Conservation (phyloP, 2,888 invertebrate species). For the Eupelmus urozonus region DNA sequence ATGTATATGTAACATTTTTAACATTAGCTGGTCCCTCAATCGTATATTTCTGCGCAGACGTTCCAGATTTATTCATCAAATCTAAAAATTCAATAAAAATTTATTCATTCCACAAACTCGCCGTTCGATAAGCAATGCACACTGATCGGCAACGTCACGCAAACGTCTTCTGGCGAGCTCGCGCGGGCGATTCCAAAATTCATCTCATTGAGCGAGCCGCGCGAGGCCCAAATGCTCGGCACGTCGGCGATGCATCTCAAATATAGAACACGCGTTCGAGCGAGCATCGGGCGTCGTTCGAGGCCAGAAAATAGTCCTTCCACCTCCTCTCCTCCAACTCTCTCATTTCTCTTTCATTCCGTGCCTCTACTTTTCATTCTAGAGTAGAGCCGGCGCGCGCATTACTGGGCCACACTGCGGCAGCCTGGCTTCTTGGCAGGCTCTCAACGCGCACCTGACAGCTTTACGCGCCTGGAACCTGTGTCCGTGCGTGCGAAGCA, state of each 20-base stretch:
- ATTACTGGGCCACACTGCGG: slow-evolving; percentile 37
- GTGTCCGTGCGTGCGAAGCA: too few relatives aligned
- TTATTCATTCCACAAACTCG: too few relatives aligned
- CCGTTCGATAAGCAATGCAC: too few relatives aligned
- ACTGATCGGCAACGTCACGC: too few relatives aligned
- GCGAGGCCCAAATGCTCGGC: slow-evolving; percentile 9
- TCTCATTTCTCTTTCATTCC: slow-evolving; percentile 41
- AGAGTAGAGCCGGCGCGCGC: background rate
- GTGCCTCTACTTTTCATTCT: slow-evolving; percentile 35
- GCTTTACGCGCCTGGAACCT: slow-evolving; percentile 19
- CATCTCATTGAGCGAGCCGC: background rate
- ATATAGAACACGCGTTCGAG: slow-evolving; percentile 33
- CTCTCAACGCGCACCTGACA: slow-evolving; percentile 14
- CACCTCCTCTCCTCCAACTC: background rate
- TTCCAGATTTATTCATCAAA: too few relatives aligned
- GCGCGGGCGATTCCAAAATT: slow-evolving; percentile 8
- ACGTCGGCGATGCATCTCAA: slow-evolving; percentile 27
- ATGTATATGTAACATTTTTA: too few relatives aligned
- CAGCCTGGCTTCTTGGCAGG: slow-evolving; percentile 24
- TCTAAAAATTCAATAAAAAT: too few relatives aligned
- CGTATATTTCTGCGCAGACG: too few relatives aligned
- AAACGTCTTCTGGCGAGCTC: too few relatives aligned
- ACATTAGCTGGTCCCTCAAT: too few relatives aligned
- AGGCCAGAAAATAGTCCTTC: slow-evolving; percentile 31
- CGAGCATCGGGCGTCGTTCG: background rate